Base-by-base conservation (phyloP, 1,140 invertebrate species). In the Cydia splendana region DNA sequence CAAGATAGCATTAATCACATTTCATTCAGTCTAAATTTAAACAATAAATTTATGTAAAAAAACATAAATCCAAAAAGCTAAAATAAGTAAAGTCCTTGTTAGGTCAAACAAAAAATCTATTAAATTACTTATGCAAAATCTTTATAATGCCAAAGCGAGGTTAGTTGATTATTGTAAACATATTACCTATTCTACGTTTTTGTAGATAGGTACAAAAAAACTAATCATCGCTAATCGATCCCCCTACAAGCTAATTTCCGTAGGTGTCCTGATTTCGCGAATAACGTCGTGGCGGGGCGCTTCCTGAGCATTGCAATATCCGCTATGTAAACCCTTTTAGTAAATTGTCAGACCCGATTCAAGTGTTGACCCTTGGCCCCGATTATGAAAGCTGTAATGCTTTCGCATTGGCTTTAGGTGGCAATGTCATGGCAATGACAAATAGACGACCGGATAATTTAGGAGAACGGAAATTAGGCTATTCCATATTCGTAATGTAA, bases 321-420 rank as follows among this genome's bases (percentile, higher is more conserved):
- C 88, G 86, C 79, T 62, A 67, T 75, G 75, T 76, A 75, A 85
- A 87, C 76, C 82, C 88, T 89, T 89, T 89, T 84, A 89, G 79
- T 28, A 78, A 82, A 71, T 71, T 71, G n/a, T 45, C 18, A 71
- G 34, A 71, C 20, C 34, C 34, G 67, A 71, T 71, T 71, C 20
- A 71, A 71, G 67, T n/a, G 65, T n/a, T n/a, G 34, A 42, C 38
- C 67, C 67, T 20, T 18, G 38, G 15, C n/a, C 34, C 67, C 34
- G 13, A 38, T 45, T 71, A 12, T 42, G 67, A 13, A 71, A 42
- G 67, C 67, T 71, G 7, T 42, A 71, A 10, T 62, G 57, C 57
- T 62, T 24, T 62, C 57, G 20, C 20, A 10, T 24, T 62, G 57
- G 57, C 57, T 62, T 18, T 62, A 62, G 2, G 20, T n/a, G 6